Evolutionary conservation across 2,113 vertebrate species (phyloP).

Genomic region (Amazona vittata): DNA sequence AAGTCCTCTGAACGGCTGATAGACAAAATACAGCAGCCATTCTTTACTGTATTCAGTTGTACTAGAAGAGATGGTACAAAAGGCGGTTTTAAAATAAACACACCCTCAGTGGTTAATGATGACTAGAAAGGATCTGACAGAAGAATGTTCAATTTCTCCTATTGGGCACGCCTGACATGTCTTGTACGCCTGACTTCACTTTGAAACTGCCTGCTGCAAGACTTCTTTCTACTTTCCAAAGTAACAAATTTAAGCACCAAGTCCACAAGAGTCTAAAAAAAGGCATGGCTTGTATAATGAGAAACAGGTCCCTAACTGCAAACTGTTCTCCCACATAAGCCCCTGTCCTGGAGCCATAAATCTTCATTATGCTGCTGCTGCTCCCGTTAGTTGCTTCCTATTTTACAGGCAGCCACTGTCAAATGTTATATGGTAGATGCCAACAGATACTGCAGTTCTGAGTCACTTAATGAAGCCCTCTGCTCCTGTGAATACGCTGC

Average conservation of each 20-base stretch:
- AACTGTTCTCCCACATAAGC: not conserved
- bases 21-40: not conserved
- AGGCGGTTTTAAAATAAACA: not conserved
- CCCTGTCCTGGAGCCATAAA: not conserved
- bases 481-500: not conserved
- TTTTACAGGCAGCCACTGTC: not conserved
- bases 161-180: not conserved
- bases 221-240: not conserved
- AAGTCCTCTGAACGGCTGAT: not conserved
- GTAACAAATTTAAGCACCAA: not conserved
- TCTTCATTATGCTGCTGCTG: not conserved
- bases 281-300: not conserved
- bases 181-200: not conserved
- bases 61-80: not conserved
- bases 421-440: rapidly evolving
- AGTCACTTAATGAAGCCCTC: not conserved
- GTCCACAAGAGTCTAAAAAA: not conserved
- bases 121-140: not conserved
- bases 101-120: not conserved
- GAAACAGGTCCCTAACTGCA: not conserved
- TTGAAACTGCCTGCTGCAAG: not conserved
- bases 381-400: not conserved
- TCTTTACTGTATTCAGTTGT: not conserved
- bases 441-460: not conserved
- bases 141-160: not conserved